Evolutionary conservation across 35 echinoderm and acorn worm genomes (phyloP), one percentile per base, ranked within the genome.

Genomic region (Patiria miniata): DNA sequence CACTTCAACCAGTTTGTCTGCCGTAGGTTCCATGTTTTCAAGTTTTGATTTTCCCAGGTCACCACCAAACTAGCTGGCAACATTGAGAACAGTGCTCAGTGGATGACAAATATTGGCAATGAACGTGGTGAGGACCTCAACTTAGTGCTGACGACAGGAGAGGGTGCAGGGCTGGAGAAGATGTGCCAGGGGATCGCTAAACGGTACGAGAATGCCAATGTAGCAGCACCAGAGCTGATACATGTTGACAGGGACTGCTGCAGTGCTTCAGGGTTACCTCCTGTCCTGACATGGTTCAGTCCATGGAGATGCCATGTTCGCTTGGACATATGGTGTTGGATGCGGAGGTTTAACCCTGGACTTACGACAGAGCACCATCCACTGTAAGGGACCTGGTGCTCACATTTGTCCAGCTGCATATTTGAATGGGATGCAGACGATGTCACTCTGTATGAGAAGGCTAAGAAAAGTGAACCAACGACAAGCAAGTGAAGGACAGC

Each of bases 331-430:
- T 88, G 40, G 3, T 77, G 79, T 57, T 79, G 36, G 4, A 89
- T 89, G 81, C 4, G 79, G 2, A 10, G 79, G 1, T 82, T 89
- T 18, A 36, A 51, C 1, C 38, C 87, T 10, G 78, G 87, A 4
- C 47, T 89, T 7, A 83, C 87, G 9, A 83, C 87, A 17, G 87
- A 89, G 61, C 80, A 89, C 79, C 87, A 88, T 83, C 87, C 79
- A 8, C 87, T 89, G 39, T 89, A 61, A 37, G 38, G 53, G 12
- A 84, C 79, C 0, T 84, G 53, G 37, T 28, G 56, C 52, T 89
- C 51, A 19, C 82, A 36, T 40, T 12, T 82, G 5, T 83, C 76
- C 42, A 57, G 87, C 55, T 36, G 39, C 78, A 52, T 89, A n/a
- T 88, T 81, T 57, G 86, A 81, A 40, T 81, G 50, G 44, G 78